Conservation (phyloP, 2,113 vertebrate species). For the Cyanoderma ruficeps region DNA sequence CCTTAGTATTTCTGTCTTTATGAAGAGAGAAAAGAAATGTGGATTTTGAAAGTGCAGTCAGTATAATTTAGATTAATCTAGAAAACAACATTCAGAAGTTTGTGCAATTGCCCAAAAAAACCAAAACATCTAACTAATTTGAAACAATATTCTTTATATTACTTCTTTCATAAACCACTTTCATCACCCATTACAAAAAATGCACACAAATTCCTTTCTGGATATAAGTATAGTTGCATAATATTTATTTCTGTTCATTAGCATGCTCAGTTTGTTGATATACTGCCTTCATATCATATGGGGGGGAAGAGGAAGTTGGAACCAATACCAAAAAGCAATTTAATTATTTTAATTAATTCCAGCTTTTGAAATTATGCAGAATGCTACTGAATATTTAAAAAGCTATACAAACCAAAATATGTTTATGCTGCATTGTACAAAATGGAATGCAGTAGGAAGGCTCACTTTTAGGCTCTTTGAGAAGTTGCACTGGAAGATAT, state of each 20-base stretch:
- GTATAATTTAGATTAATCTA: background rate
- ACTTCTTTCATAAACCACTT: background rate
- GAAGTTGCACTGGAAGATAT: background rate
- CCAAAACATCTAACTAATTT: background rate
- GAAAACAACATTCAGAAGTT: background rate
- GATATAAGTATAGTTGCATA: background rate
- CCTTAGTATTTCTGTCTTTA: background rate
- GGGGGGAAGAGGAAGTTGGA: slow-evolving; percentile 22
- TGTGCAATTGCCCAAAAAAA: background rate
- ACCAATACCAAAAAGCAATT: slow-evolving; percentile 41
- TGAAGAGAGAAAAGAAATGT: background rate
- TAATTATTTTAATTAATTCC: slow-evolving; percentile 62
- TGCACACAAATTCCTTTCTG: background rate
- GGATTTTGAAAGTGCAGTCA: background rate
- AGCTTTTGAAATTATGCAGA: slow-evolving; percentile 48
- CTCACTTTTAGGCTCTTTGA: background rate
- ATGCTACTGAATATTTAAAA: slow-evolving; percentile 33
- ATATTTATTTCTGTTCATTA: slow-evolving; percentile 41
- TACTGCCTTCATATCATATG: background rate
- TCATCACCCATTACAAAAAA: slow-evolving; percentile 14
- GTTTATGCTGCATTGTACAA: background rate
- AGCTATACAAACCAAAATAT: slow-evolving; percentile 1
- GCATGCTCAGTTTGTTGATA: slow-evolving; percentile 24
- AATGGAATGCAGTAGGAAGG: background rate
- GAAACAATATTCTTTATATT: background rate